Evolutionary conservation across 2,888 invertebrate genomes (phyloP), one percentile per base, ranked within the genome.

Genomic region (Sicus ferrugineus): DNA sequence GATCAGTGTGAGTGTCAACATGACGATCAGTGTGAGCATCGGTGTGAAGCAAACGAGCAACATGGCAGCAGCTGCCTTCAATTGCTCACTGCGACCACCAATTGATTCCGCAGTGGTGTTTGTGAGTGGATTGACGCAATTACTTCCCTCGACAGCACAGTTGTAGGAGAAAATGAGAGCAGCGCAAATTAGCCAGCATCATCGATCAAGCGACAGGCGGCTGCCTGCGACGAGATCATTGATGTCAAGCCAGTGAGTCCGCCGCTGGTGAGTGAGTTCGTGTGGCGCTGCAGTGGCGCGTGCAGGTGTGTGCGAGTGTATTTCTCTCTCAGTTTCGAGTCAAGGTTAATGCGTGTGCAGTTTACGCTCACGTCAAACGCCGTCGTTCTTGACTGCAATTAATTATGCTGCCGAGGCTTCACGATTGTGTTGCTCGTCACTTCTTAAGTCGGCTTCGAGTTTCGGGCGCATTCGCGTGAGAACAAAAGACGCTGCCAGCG

Each of bases 391-490:
- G 23, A 42, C 34, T 61, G 19, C 16, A 61, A 61, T 61, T 31
- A 26, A 38, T 61, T 31, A 59, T 34, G 59, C 21, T 34, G 59
- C 34, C 14, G 14, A 34, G 34, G 19, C 19, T 11, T 34, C n/a
- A 34, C 14, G 34, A 59, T 34, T 21, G 21, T 59, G 31, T 19
- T 59, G 34, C 34, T 31, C 28, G n/a, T 30, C n/a, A n/a, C 52
- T 23, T 23, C 52, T 54, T 54, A 16, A 26, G 26, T 28, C 16
- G 26, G 52, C 26, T 54, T 54, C 23, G 14, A 23, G 54, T 54
- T 59, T 34, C 59, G n/a, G 59, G 30, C 9, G 56, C 66, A 9
- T 30, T 64, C 64, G 50, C 64, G 64, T 64, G 64, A 64, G 64
- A 64, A 64, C 64, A 31, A 31, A 64, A 28, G 42, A 14, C 1